Conservation (phyloP, 1,140 invertebrate species). For the Adoxophyes honmai region DNA sequence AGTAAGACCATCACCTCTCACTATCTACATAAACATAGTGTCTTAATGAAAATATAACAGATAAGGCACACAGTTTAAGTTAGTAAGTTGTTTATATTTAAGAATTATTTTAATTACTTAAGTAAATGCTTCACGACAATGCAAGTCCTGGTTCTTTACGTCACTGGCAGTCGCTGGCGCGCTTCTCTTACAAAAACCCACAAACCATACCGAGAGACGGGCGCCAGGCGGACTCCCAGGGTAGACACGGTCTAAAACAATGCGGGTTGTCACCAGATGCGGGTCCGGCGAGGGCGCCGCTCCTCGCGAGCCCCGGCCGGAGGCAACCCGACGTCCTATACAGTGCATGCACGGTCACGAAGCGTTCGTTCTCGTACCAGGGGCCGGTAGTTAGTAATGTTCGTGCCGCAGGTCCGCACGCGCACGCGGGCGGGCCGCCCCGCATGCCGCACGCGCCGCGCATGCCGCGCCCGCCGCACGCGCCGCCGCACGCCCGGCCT, state of each 20-base stretch:
- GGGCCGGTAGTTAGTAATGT: constrained; percentile 32
- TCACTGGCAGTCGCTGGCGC: no score
- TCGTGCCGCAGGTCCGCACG: constrained; percentile 15
- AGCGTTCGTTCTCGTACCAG: constrained; percentile 41
- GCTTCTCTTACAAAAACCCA: no score
- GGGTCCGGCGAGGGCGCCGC: constrained; percentile 18
- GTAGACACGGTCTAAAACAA: neutral
- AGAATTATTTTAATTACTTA: no score
- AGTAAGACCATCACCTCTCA: no score
- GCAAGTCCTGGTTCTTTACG: no score
- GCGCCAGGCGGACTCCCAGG: no score
- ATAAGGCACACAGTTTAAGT: no score
- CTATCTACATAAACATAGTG: no score
- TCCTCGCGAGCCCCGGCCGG: constrained; percentile 2
- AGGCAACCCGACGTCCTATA: constrained; percentile 31
- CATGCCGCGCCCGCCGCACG: constrained; percentile 38
- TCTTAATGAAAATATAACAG: no score
- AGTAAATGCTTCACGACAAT: no score
- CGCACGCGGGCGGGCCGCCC: constrained; percentile 19
- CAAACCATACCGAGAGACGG: no score
- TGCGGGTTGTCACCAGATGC: constrained; percentile 16
- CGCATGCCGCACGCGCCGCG: neutral
- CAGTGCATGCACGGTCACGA: constrained; percentile 41
- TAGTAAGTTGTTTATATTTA: no score
- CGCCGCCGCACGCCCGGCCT: constrained; percentile 58